Evolutionary conservation across 2,113 vertebrate species (phyloP).

Genomic region (Oreochromis niloticus): DNA sequence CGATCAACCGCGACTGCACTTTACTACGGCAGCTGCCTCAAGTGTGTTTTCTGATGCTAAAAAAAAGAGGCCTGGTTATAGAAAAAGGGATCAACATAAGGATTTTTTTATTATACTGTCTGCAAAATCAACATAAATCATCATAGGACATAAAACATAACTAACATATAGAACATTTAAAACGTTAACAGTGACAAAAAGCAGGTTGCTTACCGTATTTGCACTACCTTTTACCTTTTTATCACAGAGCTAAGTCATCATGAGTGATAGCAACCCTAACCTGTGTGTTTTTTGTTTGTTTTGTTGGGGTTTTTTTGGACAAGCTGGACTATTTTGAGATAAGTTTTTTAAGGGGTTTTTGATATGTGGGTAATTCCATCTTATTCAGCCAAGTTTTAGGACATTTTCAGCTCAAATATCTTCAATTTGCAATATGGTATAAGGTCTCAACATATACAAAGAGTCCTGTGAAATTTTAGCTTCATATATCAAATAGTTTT

Average conservation of each 20-base stretch:
- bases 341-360: accelerated
- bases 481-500: not conserved
- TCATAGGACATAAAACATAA: not conserved
- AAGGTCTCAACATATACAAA: not conserved
- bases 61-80: not conserved
- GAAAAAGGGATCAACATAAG: not conserved
- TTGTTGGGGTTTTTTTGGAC: not conserved
- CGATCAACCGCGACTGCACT: not conserved
- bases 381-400: not conserved
- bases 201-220: not conserved
- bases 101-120: not conserved
- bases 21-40: not conserved
- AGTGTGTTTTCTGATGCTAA: not conserved
- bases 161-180: not conserved
- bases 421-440: not conserved
- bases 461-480: not conserved
- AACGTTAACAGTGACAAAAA: not conserved
- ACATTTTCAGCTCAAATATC: not conserved
- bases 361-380: not conserved
- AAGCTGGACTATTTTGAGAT: not conserved
- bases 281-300: not conserved
- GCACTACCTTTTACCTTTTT: not conserved
- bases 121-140: not conserved
- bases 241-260: not conserved
- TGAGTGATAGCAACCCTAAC: not conserved